phyloP scores from a whole-genome alignment of 2,113 vertebrate genomes.

The Isichthys henryi region DNA sequence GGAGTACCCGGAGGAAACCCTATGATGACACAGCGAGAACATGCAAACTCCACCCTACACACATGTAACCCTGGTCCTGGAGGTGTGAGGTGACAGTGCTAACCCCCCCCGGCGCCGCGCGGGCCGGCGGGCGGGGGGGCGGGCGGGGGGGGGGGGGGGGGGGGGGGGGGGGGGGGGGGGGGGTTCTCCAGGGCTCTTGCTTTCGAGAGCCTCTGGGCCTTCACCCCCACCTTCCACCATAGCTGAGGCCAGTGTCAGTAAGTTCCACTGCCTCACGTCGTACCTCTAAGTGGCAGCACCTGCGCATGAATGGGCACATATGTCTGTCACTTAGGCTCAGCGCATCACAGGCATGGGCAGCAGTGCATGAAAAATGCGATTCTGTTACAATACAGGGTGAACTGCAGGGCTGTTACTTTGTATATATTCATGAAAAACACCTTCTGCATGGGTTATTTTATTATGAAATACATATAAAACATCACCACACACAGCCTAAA shows the following conservation, averaged over 20 bases:
- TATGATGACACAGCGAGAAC: neutral
- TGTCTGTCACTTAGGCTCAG: constrained; percentile 1
- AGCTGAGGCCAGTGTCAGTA: neutral
- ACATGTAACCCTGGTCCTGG: neutral
- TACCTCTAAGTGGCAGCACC: neutral
- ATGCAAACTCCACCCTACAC: neutral
- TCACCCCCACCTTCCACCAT: neutral
- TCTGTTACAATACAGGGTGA: neutral
- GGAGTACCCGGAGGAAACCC: neutral
- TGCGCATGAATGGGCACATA: neutral
- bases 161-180: too few species aligned
- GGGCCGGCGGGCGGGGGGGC: too few species aligned
- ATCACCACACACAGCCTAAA: neutral
- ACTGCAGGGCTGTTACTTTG: neutral
- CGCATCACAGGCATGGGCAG: neutral
- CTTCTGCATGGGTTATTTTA: neutral
- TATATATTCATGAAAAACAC: neutral
- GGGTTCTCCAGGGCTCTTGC: neutral
- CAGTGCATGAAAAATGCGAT: neutral
- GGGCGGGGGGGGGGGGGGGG: too few species aligned
- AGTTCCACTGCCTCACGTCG: neutral
- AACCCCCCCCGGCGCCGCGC: too few species aligned
- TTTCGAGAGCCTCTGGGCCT: neutral
- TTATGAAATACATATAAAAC: neutral
- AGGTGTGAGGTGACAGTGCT: neutral